Evolutionary conservation across 92 coral and sea anemone species (phyloP), one percentile per base, ranked within the genome.

Genomic region (Actinostola sp.): DNA sequence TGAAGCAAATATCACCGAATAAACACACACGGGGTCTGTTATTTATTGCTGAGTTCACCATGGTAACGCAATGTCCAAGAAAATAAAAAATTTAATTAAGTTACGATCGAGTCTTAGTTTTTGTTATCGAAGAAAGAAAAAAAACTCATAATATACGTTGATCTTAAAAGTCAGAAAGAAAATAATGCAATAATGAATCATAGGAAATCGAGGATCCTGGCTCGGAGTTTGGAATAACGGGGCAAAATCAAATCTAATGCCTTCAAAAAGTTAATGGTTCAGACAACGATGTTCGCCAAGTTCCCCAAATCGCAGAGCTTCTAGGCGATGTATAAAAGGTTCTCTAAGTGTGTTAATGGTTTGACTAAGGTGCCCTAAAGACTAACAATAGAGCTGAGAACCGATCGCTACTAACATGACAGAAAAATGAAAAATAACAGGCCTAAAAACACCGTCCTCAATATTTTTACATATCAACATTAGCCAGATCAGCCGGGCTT

Each of bases 321-420:
- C 38, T 42, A 33, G 43, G 28, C 27, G 49, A 17, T 31, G 48
- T 61, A 14, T 61, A 11, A 4, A 36, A 7, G n/a, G 36, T 57
- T 17, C 17, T 57, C 28, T 3, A 57, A 57, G 63, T 57, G 63
- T 57, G n/a, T 27, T 9, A 57, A 19, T 30, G 63, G 54, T 8
- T 5, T 30, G 17, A 12, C 13, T 2, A 51, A 30, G 62, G 34
- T 68, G 51, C 50, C 23, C 62, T 68, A 68, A 68, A 56, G 19
- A 68, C 74, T 68, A 50, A 33, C 33, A 68, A 50, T 50, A 34
- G 61, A 51, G 62, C 62, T 50, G 74, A 68, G 61, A 29, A 51
- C 48, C 63, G 74, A 68, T 68, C 74, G 35, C 42, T 8, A 12
- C 61, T 50, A 49, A 50, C 49, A 16, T 68, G 74, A 68, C 74